Evolutionary conservation across 2,797 vertebrate genomes (phyloP).

Genomic region (Esox masquinongy): DNA sequence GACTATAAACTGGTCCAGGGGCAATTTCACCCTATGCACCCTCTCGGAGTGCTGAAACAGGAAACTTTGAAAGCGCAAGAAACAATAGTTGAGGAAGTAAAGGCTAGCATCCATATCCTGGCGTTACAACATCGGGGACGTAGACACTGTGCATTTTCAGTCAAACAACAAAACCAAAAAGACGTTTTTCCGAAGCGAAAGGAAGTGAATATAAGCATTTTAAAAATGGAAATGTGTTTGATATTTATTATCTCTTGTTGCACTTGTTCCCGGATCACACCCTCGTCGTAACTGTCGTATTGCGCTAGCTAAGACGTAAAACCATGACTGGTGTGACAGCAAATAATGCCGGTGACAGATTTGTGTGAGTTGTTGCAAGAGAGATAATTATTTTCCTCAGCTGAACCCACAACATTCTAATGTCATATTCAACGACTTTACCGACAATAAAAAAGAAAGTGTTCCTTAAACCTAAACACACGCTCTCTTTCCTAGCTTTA

Average conservation of each 20-base stretch:
- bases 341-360: neutral
- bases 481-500: neutral
- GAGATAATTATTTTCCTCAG: neutral
- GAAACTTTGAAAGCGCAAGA: neutral
- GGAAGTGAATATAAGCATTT: neutral
- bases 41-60: neutral
- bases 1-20: neutral
- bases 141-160: neutral
- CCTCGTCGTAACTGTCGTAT: neutral
- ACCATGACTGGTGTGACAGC: neutral
- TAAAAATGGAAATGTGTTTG: neutral
- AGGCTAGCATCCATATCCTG: neutral
- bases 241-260: neutral
- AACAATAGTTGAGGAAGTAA: neutral
- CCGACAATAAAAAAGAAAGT: neutral
- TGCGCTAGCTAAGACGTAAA: neutral
- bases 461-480: neutral
- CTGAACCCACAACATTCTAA: neutral
- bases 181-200: neutral
- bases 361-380: neutral
- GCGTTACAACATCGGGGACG: neutral
- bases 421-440: neutral
- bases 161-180: neutral
- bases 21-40: neutral
- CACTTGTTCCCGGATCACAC: neutral